Percentiles rank a stretch among this genome's conserved stretches.
These are phyloP conservation scores for Tyto alba DNA, from an alignment of 2,113 vertebrate genomes.

Conservation along the genomic window DNA sequence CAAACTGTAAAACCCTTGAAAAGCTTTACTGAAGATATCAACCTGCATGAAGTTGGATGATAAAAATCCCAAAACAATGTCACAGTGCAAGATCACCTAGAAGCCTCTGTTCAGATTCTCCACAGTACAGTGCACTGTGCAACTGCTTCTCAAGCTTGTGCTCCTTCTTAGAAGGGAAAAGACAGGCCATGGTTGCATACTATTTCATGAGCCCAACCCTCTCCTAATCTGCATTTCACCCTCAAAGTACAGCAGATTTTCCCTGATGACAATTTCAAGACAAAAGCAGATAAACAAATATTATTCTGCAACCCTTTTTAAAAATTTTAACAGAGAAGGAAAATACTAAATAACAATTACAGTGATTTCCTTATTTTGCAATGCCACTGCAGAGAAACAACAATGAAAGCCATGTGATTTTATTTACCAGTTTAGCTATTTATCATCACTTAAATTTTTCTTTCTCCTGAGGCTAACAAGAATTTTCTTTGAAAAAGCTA, in stretches of 20 bases:
- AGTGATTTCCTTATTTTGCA: not conserved
- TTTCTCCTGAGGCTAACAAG: not conserved
- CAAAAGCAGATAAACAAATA: not conserved
- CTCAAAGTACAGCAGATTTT: not conserved
- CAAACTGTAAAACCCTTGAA: not conserved
- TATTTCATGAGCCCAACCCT: not conserved
- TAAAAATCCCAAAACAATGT: not conserved
- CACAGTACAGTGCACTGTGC: too few relatives aligned
- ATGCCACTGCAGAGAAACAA: not conserved
- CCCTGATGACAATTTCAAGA: not conserved
- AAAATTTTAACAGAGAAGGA: not conserved
- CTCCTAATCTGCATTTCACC: not conserved
- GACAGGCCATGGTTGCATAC: not conserved
- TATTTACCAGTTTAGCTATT: not conserved
- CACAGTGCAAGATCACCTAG: not conserved
- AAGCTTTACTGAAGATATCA: not conserved
- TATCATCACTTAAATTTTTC: not conserved
- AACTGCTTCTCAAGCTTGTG: not conserved
- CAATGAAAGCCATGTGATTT: not conserved
- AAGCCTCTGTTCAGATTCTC: not conserved
- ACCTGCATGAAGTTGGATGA: not conserved
- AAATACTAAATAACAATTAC: not conserved
- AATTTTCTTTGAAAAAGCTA: not conserved
- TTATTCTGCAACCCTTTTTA: not conserved
- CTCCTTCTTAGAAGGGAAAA: not conserved